Percentiles rank a stretch among this genome's conserved stretches.
These are phyloP conservation scores for Deroplatys truncata DNA, from an alignment of 2,888 invertebrate species.

Conservation along the genomic window DNA sequence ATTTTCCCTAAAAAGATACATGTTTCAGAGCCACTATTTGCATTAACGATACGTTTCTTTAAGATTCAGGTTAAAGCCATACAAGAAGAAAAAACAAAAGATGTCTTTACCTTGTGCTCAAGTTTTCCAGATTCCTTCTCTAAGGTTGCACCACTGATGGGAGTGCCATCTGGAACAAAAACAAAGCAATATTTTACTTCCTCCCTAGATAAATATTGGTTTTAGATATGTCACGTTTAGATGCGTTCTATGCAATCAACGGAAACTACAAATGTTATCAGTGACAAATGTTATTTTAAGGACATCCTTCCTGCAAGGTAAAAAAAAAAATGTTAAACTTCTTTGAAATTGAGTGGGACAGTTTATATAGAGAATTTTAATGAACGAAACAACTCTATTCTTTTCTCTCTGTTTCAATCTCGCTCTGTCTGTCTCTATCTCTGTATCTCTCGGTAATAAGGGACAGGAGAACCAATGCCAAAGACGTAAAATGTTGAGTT, in stretches of 20 bases:
- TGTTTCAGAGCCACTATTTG: background rate
- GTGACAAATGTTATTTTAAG: background rate
- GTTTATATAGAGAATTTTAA: too few relatives aligned
- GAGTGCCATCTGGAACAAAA: constrained; percentile 42
- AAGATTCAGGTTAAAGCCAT: background rate
- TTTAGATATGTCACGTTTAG: background rate
- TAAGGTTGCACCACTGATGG: constrained; percentile 37
- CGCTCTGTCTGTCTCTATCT: too few relatives aligned
- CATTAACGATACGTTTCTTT: background rate
- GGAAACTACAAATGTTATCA: background rate
- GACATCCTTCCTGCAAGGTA: too few relatives aligned
- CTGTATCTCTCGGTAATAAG: too few relatives aligned
- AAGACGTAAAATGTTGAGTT: too few relatives aligned
- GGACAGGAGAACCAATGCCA: too few relatives aligned
- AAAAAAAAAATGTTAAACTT: too few relatives aligned
- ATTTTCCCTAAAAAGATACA: constrained; percentile 40
- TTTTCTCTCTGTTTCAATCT: too few relatives aligned
- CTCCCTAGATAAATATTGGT: background rate
- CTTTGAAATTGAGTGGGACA: too few relatives aligned
- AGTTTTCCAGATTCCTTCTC: constrained; percentile 27
- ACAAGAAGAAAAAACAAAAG: background rate
- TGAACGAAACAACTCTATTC: too few relatives aligned
- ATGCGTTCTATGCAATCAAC: background rate
- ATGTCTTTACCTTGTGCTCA: constrained; percentile 24
- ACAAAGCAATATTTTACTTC: background rate